phyloP scores from a whole-genome alignment of 1,140 invertebrate species.

The Oryctes rhinoceros region DNA sequence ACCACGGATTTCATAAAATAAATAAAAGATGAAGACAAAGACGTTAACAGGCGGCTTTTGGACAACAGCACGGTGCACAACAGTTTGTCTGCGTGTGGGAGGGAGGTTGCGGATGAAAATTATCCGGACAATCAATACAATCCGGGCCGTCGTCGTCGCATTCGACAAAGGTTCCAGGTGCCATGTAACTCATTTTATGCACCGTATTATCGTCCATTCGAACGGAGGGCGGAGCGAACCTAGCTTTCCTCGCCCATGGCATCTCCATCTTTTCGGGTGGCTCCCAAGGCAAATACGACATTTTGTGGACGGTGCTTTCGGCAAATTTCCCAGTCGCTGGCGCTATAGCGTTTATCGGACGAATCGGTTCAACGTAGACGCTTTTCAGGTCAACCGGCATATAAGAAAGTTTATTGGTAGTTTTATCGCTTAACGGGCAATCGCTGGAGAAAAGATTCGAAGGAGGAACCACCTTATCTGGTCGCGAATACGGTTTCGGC shows the following conservation, averaged over 20 bases:
- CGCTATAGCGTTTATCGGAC: conserved; percentile 61
- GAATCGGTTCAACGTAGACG: conserved; percentile 60
- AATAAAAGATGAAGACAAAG: neutral
- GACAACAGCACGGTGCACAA: conserved; percentile 56
- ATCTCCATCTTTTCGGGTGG: conserved; percentile 57
- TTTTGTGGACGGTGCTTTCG: conserved; percentile 67
- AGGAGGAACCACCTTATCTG: conserved; percentile 59
- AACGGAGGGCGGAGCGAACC: conserved; percentile 59
- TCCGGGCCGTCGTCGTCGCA: conserved; percentile 58
- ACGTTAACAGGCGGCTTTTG: conserved; percentile 55
- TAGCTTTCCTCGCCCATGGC: conserved; percentile 61
- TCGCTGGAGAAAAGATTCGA: conserved; percentile 61
- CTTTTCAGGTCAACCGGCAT: conserved; percentile 62
- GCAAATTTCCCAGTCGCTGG: conserved; percentile 67
- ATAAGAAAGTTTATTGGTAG: conserved; percentile 65
- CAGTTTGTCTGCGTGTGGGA: conserved; percentile 45
- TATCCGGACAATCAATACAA: conserved; percentile 56
- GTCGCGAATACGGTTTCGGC: conserved; percentile 66
- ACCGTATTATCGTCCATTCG: conserved; percentile 62
- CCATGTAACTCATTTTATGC: conserved; percentile 62
- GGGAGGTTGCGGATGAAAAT: conserved; percentile 44
- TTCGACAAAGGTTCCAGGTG: conserved; percentile 63
- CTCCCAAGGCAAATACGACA: conserved; percentile 65
- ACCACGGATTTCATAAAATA: conserved; percentile 15
- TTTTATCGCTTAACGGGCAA: conserved; percentile 61